Evolutionary conservation across 2,797 vertebrate genomes (phyloP), one percentile per base, ranked within the genome.

Genomic region (Sylvia borin): DNA sequence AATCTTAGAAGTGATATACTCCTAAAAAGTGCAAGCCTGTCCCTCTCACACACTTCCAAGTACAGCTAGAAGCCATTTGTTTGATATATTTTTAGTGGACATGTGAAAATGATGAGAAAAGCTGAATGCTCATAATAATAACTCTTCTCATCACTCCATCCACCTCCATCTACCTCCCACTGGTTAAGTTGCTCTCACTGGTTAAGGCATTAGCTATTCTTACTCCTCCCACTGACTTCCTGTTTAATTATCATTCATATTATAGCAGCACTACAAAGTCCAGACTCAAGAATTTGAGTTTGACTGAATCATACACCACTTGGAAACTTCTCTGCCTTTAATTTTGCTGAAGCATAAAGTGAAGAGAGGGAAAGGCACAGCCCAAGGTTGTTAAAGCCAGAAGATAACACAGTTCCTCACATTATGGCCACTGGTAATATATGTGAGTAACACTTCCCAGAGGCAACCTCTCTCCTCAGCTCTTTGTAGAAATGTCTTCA

Each of bases 21-120:
- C 22, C 67, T 85, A 73, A 50, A 79, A 92, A 95, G 77, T 84
- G 60, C 36, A 90, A 93, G 62, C 29, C 53, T 89, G 48, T 81
- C 42, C 65, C 70, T 88, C 60, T 48, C 32, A 45, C 18, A 55
- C 25, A 6, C 7, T 94, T 86, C 38, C 34, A 81, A 92, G 84
- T 50, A 86, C 50, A 67, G 61, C 36, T 76, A 94, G 84, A 89
- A 94, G 45, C n/a, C 82, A 73, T 87, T 90, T 88, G 47, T 60
- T 68, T 84, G 25, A 54, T 70, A 29, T 57, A 79, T 76, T 92
- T 95, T 92, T 87, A 85, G 64, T 95, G 83, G 90, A 92, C 80
- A 62, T 73, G 17, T 76, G 75, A 88, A 96, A 93, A 89, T 45
- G 0, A 57, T 5, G 4, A 65, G 54, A 74, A n/a, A 68, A 47